Base-by-base conservation (phyloP, 2,797 vertebrate species). In the Neoniphon sammara region DNA sequence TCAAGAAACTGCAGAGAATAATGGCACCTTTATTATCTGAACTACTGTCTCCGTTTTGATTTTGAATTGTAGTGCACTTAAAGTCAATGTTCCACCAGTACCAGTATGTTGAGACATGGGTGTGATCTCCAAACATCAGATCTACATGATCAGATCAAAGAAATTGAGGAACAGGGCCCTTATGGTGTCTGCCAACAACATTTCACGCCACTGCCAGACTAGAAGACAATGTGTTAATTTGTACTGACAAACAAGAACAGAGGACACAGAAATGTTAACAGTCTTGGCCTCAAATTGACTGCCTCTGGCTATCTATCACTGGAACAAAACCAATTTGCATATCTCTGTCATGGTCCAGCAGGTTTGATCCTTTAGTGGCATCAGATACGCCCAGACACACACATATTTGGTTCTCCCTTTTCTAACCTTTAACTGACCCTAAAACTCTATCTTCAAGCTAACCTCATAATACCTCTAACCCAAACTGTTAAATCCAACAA, bases 241-340 rank as follows among this genome's bases (percentile, higher is more conserved):
- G 0, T 2, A 44, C 53, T 55, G 0, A 0, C n/a, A 49, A 60
- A 65, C 7, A 27, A 44, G 10, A 67, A 46, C 14, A 55, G 21
- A 52, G 30, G 50, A 55, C 25, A 54, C 14, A 23, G 34, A 66
- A 15, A 59, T 2, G 3, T 76, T 4, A 39, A 63, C 34, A 1
- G 0, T 25, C 64, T 54, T 46, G 21, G 21, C 63, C 54, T 76
- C 25, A 75, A 79, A 85, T 79, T 84, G 65, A 69, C 56, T 57
- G 66, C 21, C 8, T 46, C 70, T 71, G 61, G 55, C 60, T 53
- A 52, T 50, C 0, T 21, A 61, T 69, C 46, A 23, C 47, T 34
- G 47, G 73, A 85, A 77, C 47, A 30, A 64, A 81, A 55, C 44
- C 65, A 70, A 89, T 90, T 90, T 75, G 59, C 82, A 80, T 86